Evolutionary conservation across 2,113 vertebrate genomes (phyloP).

Genomic region (Xyrauchen texanus): DNA sequence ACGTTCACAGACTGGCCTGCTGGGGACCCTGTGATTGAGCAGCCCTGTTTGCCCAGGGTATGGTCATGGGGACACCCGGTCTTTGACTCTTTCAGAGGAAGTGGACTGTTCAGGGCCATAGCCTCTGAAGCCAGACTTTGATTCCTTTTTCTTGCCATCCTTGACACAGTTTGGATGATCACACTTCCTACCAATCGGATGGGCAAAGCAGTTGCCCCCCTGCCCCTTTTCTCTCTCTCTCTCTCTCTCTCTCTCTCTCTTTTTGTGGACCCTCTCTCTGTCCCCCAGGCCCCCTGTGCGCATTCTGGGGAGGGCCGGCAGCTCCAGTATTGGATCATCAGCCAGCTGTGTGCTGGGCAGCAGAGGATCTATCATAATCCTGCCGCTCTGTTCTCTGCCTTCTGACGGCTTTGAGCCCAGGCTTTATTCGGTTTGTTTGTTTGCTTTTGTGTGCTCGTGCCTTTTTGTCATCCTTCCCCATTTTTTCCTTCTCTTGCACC

Average conservation of each 20-base stretch:
- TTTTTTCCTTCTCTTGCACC: constrained; percentile 52
- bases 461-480: constrained; percentile 52
- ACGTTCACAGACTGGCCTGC: constrained; percentile 43
- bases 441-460: constrained; percentile 73
- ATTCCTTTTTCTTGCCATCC: constrained; percentile 48
- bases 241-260: constrained; percentile 23
- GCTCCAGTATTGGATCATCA: constrained; percentile 82
- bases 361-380: constrained; percentile 80
- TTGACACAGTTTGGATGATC: constrained; percentile 67
- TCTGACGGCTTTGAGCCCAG: constrained; percentile 61
- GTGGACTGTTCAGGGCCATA: constrained; percentile 56
- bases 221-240: constrained; percentile 64
- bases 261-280: constrained; percentile 57
- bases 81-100: constrained; percentile 43
- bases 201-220: constrained; percentile 60
- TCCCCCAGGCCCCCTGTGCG: constrained; percentile 72
- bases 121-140: constrained; percentile 65
- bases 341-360: constrained; percentile 83
- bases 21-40: constrained; percentile 5
- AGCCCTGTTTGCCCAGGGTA: no score
- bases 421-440: constrained; percentile 78
- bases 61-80: background rate
- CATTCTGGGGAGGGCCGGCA: constrained; percentile 61
- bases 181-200: constrained; percentile 62
- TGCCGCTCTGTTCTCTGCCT: constrained; percentile 76